A percentile compares a stretch with the other conserved stretches of the same genome.
These are phyloP conservation scores for Pipra filicauda DNA, from an alignment of 2,113 vertebrate species.

Conservation along the genomic window DNA sequence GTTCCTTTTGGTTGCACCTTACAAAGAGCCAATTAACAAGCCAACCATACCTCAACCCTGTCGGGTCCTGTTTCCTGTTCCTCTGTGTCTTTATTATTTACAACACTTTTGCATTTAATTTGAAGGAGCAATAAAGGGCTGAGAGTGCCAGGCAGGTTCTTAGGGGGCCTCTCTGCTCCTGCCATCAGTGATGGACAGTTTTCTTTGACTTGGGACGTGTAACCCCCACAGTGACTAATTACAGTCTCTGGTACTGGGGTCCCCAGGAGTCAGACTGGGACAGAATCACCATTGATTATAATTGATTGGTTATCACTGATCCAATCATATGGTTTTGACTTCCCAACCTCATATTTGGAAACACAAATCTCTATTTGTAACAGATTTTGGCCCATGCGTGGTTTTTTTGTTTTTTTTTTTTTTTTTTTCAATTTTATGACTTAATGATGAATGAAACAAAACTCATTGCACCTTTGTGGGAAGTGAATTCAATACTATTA, in stretches of 20 bases:
- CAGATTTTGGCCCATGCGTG: neutral
- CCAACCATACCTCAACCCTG: neutral
- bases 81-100: neutral
- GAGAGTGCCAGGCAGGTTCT: neutral
- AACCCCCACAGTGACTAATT: too few relatives aligned
- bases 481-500: neutral
- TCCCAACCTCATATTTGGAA: neutral
- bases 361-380: neutral
- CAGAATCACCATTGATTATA: neutral
- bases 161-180: neutral
- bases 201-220: too few relatives aligned
- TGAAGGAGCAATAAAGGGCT: neutral
- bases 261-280: too few relatives aligned
- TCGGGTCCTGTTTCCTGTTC: neutral
- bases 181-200: too few relatives aligned
- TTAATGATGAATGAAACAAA: neutral
- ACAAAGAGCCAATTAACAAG: neutral
- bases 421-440: neutral
- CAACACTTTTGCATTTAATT: neutral
- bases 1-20: neutral
- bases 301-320: neutral
- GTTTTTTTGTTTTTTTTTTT: neutral
- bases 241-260: too few relatives aligned
- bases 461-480: neutral
- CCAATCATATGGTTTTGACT: neutral